phyloP scores from a whole-genome alignment of 2,888 invertebrate genomes.

The Xestia sexstrigata region DNA sequence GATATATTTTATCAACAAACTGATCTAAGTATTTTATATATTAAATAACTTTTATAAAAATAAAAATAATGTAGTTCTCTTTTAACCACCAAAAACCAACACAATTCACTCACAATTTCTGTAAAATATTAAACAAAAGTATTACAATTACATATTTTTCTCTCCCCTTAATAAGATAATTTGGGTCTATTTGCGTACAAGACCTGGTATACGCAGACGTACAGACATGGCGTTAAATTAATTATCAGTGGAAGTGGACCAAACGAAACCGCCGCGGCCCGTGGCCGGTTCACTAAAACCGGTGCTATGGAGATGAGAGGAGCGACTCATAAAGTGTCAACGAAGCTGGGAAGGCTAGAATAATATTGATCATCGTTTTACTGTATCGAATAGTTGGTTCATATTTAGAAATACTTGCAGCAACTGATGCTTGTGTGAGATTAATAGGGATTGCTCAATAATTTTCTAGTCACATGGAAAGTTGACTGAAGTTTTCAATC shows the following conservation, averaged over 20 bases:
- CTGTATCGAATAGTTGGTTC: not conserved
- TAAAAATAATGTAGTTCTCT: not conserved
- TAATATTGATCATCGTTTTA: not conserved
- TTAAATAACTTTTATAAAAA: too few species aligned
- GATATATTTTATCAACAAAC: slow-evolving; percentile 1
- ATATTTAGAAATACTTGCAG: not conserved
- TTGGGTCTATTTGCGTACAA: slow-evolving; percentile 45
- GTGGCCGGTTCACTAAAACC: slow-evolving; percentile 30
- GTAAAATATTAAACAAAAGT: slow-evolving; percentile 8
- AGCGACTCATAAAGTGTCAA: slow-evolving; percentile 30
- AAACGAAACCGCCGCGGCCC: slow-evolving; percentile 68
- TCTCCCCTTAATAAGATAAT: slow-evolving; percentile 44
- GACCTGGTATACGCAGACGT: slow-evolving; percentile 39
- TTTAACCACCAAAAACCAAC: not conserved
- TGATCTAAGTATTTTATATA: too few species aligned
- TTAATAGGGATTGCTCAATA: not conserved
- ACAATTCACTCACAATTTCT: not conserved
- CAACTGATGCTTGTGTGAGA: not conserved
- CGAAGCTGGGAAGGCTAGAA: not conserved
- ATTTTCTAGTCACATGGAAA: not conserved
- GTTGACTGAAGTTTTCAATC: not conserved
- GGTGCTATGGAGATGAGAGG: slow-evolving; percentile 20
- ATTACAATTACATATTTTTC: slow-evolving; percentile 5
- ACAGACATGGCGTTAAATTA: slow-evolving; percentile 78
- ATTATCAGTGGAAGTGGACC: slow-evolving; percentile 74